Evolutionary conservation across 2,113 vertebrate species (phyloP), one percentile per base, ranked within the genome.

Genomic region (Pterocles burchelli): DNA sequence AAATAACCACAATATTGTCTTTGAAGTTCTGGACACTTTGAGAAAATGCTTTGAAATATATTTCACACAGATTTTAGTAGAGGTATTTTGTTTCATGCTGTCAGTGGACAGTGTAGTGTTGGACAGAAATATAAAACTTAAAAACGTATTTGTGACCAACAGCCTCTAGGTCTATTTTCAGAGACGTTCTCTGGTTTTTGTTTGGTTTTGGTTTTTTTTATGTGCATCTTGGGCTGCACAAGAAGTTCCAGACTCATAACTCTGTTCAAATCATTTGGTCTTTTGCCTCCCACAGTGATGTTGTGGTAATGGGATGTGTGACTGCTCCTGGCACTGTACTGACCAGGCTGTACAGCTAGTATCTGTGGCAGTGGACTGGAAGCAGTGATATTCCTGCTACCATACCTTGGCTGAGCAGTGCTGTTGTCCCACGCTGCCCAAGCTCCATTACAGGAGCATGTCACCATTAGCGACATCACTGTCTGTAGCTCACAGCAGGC

Each of bases 401-500:
- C 2, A 0, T 9, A 2, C 29, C 22, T 17, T 34, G 43, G 31
- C 75, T n/a, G 41, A 63, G 48, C 24, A 83, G 33, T 2, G 1
- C 4, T 21, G 21, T 6, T 12, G 5, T 24, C 26, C 43, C 28
- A 1, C 0, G 1, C 51, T 36, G 62, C 41, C 31, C 12, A 17
- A 26, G 45, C 41, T 63, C 31, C 16, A 0, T 24, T 51, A 6
- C 41, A 28, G 41, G 29, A 61, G 17, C 36, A 10, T 0, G 1
- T 29, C 21, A 68, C 28, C 10, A 1, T 36, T 5, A 52, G 49
- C 3, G 1, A 15, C 43, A 5, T 46, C 7, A 0, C 54, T 28
- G 34, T 28, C 73, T 0, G 0, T 9, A 17, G 38, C 38, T 83
- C 15, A 0, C 36, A 10, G 38, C 57, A 18, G 36, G 57, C 52